Evolutionary conservation across 2,113 vertebrate genomes (phyloP).

Genomic region (Dryoscopus gambensis): DNA sequence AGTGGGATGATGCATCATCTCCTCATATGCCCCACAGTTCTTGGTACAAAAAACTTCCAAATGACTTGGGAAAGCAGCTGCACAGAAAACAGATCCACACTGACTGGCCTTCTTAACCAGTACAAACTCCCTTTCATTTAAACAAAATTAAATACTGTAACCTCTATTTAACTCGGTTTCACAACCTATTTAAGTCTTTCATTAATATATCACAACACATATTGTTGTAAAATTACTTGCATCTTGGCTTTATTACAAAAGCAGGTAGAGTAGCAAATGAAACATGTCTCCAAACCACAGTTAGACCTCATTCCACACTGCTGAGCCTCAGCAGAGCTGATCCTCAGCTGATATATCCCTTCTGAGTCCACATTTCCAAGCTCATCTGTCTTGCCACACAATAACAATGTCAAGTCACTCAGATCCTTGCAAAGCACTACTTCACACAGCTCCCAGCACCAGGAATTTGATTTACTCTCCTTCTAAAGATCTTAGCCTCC

Average conservation of each 20-base stretch:
- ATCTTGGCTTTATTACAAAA: neutral
- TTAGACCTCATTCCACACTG: neutral
- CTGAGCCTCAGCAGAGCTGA: neutral
- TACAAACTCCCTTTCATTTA: neutral
- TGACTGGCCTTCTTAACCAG: neutral
- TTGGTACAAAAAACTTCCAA: neutral
- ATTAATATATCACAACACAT: neutral
- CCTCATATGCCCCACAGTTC: neutral
- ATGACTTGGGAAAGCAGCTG: neutral
- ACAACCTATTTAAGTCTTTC: neutral
- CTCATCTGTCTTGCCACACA: neutral
- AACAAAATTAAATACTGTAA: neutral
- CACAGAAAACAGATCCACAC: neutral
- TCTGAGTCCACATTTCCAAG: neutral
- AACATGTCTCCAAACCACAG: neutral
- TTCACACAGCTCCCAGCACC: neutral
- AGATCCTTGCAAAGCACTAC: neutral
- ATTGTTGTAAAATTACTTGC: neutral
- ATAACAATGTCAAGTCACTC: neutral
- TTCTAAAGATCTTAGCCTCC: neutral
- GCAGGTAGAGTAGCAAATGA: neutral
- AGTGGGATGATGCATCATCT: neutral
- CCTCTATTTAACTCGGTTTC: neutral
- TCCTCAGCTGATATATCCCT: neutral
- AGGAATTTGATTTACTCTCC: neutral